Percentiles rank a stretch among this genome's conserved stretches.
phyloP scores from a whole-genome alignment of 2,888 invertebrate genomes.

The Hemicrepidius hirtus region DNA sequence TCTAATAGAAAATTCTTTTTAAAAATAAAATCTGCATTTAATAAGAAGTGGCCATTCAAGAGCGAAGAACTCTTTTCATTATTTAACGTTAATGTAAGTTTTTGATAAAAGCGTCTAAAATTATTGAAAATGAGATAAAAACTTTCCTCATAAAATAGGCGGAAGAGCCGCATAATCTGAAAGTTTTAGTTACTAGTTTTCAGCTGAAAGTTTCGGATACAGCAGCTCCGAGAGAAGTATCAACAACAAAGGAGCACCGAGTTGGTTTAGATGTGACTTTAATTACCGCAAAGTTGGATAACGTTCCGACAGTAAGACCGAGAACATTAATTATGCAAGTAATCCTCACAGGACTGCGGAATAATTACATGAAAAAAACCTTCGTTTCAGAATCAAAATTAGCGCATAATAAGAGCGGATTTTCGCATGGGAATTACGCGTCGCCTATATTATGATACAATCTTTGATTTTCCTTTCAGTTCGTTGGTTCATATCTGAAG shows the following conservation, averaged over 20 bases:
- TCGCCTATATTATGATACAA: conserved; percentile 4
- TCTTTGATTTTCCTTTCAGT: conserved; percentile 5
- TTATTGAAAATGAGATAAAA: conserved; percentile 46
- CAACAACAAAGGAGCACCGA: conserved; percentile 44
- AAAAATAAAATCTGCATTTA: not conserved
- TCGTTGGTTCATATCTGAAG: not conserved
- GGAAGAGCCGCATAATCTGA: conserved; percentile 30
- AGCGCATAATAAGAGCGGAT: conserved; percentile 14
- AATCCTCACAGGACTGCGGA: conserved; percentile 37
- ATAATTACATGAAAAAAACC: conserved; percentile 42
- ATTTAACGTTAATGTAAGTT: conserved; percentile 14
- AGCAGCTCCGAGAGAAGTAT: conserved; percentile 34
- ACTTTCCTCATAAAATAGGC: conserved; percentile 43
- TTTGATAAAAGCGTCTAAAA: conserved; percentile 29
- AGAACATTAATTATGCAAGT: conserved; percentile 46
- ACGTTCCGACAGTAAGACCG: conserved; percentile 41
- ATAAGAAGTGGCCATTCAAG: not conserved
- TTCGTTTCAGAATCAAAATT: conserved; percentile 27
- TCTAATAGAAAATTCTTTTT: not conserved
- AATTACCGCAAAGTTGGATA: conserved; percentile 48
- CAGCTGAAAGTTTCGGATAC: conserved; percentile 27
- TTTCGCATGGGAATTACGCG: conserved; percentile 2
- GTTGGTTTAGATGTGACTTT: conserved; percentile 49
- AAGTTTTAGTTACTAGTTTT: conserved; percentile 40
- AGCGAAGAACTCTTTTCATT: not conserved